Percentiles rank a stretch among this genome's conserved stretches.
phyloP scores from a whole-genome alignment of 92 coral and sea anemone genomes.

The Epizoanthus rinbou region DNA sequence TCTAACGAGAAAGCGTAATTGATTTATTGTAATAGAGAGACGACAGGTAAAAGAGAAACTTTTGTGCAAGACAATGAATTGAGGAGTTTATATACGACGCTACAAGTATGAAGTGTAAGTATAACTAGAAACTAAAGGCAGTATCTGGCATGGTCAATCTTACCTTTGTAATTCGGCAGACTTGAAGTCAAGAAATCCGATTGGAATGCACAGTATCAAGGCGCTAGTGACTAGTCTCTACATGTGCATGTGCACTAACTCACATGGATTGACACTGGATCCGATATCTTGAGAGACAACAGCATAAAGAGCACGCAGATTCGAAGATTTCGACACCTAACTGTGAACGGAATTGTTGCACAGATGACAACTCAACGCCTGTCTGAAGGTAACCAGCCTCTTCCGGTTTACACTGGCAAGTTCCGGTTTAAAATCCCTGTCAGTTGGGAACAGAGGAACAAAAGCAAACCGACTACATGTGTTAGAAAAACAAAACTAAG shows the following conservation, averaged over 20 bases:
- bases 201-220: too few relatives aligned
- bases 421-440: neutral
- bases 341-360: neutral
- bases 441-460: neutral
- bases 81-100: neutral
- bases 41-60: neutral
- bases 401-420: constrained; percentile 22
- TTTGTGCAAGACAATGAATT: neutral
- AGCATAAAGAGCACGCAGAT: constrained; percentile 3
- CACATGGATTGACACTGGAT: neutral
- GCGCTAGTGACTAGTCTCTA: too few relatives aligned
- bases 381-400: constrained; percentile 1
- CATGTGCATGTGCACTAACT: neutral
- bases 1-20: neutral
- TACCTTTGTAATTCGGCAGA: too few relatives aligned
- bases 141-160: too few relatives aligned
- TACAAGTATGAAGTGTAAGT: too few relatives aligned
- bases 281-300: neutral
- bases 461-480: neutral
- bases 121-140: too few relatives aligned
- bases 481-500: neutral
- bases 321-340: constrained; percentile 9
- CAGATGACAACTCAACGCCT: constrained; percentile 22
- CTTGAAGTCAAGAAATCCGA: too few relatives aligned
- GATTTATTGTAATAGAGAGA: neutral